Evolutionary conservation across 2,888 invertebrate species (phyloP).

Genomic region (Sisyra nigra): DNA sequence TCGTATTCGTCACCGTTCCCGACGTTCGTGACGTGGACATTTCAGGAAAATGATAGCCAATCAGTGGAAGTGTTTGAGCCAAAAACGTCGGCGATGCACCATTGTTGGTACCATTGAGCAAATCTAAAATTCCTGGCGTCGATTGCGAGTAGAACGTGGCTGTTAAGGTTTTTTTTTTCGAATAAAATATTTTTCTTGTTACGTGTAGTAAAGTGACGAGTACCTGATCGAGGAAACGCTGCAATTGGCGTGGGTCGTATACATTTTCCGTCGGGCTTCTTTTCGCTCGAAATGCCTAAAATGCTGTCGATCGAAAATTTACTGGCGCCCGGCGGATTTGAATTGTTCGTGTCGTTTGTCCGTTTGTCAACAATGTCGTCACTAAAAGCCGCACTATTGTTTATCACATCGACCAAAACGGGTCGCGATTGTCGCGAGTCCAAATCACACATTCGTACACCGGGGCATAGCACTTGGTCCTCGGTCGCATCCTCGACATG

Average conservation of each 20-base stretch:
- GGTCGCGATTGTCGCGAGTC: too few relatives aligned
- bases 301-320: conserved; percentile 28
- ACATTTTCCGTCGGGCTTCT: conserved; percentile 18
- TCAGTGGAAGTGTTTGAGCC: too few relatives aligned
- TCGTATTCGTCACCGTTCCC: too few relatives aligned
- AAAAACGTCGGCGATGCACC: too few relatives aligned
- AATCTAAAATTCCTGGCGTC: too few relatives aligned
- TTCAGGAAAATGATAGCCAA: too few relatives aligned
- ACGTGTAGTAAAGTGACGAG: neutral
- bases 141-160: too few relatives aligned
- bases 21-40: too few relatives aligned
- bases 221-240: conserved; percentile 14
- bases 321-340: conserved; percentile 14
- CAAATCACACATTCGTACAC: too few relatives aligned
- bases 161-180: neutral
- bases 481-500: conserved; percentile 15
- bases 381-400: conserved; percentile 4
- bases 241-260: conserved; percentile 23
- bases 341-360: conserved; percentile 13
- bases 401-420: too few relatives aligned
- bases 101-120: too few relatives aligned
- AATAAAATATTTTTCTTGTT: neutral
- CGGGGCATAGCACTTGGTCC: conserved; percentile 10
- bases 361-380: conserved; percentile 11
- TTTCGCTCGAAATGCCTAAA: conserved; percentile 19